Evolutionary conservation across 2,797 vertebrate species (phyloP).

Genomic region (Ctenopoma kingsleyae): DNA sequence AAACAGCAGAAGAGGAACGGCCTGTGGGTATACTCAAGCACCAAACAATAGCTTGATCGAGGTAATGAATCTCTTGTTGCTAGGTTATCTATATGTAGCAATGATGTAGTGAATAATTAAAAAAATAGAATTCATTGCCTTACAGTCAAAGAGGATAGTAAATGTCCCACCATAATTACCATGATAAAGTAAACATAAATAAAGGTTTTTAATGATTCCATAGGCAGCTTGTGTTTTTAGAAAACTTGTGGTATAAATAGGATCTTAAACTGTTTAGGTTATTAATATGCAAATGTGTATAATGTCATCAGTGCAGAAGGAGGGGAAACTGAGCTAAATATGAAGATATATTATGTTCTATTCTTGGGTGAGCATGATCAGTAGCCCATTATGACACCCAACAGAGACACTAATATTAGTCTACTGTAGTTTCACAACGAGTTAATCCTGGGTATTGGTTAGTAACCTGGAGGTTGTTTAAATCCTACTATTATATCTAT

Average conservation of each 20-base stretch:
- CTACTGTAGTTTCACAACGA: not conserved
- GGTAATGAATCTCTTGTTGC: not conserved
- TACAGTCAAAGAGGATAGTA: not conserved
- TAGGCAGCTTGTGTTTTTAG: not conserved
- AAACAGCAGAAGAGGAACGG: slow-evolving; percentile 33
- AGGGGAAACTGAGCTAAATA: slow-evolving; percentile 11
- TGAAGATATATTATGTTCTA: slow-evolving; percentile 1
- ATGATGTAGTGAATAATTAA: not conserved
- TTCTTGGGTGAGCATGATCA: not conserved
- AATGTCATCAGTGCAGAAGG: slow-evolving; percentile 4
- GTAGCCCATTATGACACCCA: not conserved
- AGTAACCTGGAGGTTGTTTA: too few species aligned
- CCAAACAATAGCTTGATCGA: not conserved
- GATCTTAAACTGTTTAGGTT: slow-evolving; percentile 4
- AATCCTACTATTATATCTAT: too few species aligned
- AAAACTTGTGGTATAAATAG: slow-evolving; percentile 2
- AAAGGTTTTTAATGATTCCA: slow-evolving; percentile 3
- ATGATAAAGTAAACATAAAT: not conserved
- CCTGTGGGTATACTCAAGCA: slow-evolving; percentile 1
- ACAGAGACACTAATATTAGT: not conserved
- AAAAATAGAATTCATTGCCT: not conserved
- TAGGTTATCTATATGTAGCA: not conserved
- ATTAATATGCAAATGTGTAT: slow-evolving; percentile 30
- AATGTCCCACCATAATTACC: not conserved
- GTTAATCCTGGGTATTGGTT: too few species aligned